Evolutionary conservation across 2,113 vertebrate species (phyloP), one percentile per base, ranked within the genome.

Genomic region (Astur gentilis): DNA sequence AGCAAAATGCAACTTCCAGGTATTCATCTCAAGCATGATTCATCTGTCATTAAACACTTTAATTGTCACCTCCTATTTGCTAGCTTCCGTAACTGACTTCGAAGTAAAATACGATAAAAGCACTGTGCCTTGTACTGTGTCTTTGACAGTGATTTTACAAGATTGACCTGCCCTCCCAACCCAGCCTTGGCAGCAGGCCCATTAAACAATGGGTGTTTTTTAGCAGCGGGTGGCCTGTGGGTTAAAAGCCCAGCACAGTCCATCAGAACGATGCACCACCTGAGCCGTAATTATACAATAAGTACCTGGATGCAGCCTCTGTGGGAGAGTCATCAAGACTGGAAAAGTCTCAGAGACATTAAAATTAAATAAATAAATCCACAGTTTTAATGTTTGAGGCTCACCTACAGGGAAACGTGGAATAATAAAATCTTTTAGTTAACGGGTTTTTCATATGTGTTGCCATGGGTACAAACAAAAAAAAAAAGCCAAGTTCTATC

Each of bases 61-160:
- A 73, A 80, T 72, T 94, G 62, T 73, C 66, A 85, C 19, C 26
- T 72, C n/a, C 8, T 72, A 22, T 92, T 82, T 83, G 13, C 45
- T 84, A 70, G 29, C 26, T 89, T 82, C 79, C 72, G 23, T 60
- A 87, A 73, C n/a, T 10, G 4, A 61, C 15, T 79, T 71, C 21
- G 21, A 16, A 75, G 55, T 61, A 89, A 83, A 95, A 60, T 27
- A 83, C 50, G 88, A 71, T 62, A 79, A 86, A 94, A 94, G 7
- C 45, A 13, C 16, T 45, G 19, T 57, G 52, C 14, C 36, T 75
- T 92, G 36, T 44, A 23, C 7, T 66, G 9, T 69, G 31, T 13
- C 65, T 91, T 90, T 93, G 76, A 92, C 75, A 57, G 38, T 55
- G 76, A 86, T 93, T 95, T 92, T 92, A 88, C 34, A 86, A 49